phyloP scores from a whole-genome alignment of 2,797 vertebrate genomes.

The Protosalanx chinensis region DNA sequence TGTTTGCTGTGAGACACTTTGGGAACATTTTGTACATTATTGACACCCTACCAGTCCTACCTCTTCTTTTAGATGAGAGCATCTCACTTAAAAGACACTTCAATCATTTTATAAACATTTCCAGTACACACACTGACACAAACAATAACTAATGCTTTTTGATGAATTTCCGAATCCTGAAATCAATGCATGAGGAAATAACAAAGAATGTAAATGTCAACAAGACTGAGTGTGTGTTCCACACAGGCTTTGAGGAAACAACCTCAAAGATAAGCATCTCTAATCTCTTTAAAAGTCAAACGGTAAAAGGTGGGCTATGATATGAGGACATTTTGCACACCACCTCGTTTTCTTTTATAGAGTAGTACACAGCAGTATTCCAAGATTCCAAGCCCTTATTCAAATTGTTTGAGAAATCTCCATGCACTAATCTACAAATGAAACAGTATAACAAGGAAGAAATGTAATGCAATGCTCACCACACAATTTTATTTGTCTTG shows the following conservation, averaged over 20 bases:
- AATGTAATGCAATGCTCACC: neutral
- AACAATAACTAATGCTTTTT: slow-evolving; percentile 12
- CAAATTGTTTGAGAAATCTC: neutral
- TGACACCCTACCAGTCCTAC: too few relatives aligned
- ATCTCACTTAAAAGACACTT: neutral
- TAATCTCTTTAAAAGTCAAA: slow-evolving; percentile 16
- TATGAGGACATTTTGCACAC: slow-evolving; percentile 17
- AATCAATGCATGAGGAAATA: slow-evolving; percentile 36
- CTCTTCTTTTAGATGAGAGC: too few relatives aligned
- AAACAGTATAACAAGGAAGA: neutral
- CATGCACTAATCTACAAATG: slow-evolving; percentile 10
- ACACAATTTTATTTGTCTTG: slow-evolving; percentile 21
- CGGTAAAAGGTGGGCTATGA: slow-evolving; percentile 46
- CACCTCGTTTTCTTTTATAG: neutral
- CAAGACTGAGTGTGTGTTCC: slow-evolving; percentile 12
- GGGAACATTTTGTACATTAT: too few relatives aligned
- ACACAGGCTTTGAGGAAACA: slow-evolving; percentile 37
- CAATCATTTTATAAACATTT: slow-evolving; percentile 2
- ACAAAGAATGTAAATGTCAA: slow-evolving; percentile 54
- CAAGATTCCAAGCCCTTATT: slow-evolving; percentile 4
- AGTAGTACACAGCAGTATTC: neutral
- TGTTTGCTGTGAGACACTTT: too few relatives aligned
- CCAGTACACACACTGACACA: slow-evolving; percentile 12
- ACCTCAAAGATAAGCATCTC: slow-evolving; percentile 33
- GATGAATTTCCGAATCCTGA: slow-evolving; percentile 10